phyloP scores from a whole-genome alignment of 2,797 vertebrate species.

The Ambastaia sidthimunki region DNA sequence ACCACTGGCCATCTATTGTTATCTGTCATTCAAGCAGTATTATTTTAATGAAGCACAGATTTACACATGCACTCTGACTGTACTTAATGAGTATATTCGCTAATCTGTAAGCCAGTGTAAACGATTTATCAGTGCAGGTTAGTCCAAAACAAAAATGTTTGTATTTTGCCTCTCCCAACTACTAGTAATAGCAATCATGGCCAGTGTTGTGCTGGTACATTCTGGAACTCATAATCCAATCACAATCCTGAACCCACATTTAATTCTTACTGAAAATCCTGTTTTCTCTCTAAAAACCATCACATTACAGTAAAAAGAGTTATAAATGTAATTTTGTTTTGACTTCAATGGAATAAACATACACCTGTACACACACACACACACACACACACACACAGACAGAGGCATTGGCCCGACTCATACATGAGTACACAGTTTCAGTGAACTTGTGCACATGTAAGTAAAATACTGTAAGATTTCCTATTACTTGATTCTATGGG shows the following conservation, averaged over 20 bases:
- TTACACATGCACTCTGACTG: background rate
- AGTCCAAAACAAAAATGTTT: no score
- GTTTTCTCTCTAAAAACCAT: background rate
- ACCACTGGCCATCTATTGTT: no score
- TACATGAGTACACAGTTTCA: background rate
- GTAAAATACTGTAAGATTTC: background rate
- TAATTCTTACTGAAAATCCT: background rate
- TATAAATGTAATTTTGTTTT: background rate
- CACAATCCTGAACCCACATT: background rate
- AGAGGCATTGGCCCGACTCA: background rate
- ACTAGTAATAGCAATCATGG: background rate
- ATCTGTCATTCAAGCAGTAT: no score
- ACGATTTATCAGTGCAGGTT: no score
- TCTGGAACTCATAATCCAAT: no score
- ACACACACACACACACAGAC: background rate
- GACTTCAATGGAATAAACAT: background rate
- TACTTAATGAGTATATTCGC: background rate
- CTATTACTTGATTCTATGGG: background rate
- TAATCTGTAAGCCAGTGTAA: no score
- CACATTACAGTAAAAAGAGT: background rate
- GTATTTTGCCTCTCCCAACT: background rate
- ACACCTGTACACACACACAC: background rate
- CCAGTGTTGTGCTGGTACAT: background rate
- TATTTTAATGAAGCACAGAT: no score
- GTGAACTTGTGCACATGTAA: slow-evolving; percentile 2